These are phyloP conservation scores for human (Homo sapiens) DNA, from an alignment of 2,113 vertebrate species.

Conservation along the genomic window DNA sequence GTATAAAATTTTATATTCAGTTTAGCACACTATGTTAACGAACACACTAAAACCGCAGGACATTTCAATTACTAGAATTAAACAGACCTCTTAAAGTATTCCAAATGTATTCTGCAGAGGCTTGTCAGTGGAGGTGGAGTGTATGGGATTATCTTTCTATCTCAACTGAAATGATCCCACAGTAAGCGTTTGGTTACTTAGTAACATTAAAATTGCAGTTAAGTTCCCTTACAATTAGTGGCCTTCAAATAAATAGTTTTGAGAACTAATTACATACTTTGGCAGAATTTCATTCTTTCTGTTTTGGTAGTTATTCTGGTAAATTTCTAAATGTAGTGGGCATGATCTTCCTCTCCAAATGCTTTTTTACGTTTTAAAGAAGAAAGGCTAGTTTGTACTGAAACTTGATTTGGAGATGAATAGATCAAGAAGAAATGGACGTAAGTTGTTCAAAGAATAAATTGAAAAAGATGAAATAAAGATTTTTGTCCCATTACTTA, in stretches of 20 bases:
- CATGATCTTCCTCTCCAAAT: background rate
- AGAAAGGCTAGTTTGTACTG: background rate
- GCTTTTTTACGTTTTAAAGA: background rate
- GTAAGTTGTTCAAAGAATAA: background rate
- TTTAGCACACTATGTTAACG: constrained; percentile 28
- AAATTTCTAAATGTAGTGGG: constrained; percentile 44
- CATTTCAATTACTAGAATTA: constrained; percentile 70
- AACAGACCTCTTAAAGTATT: constrained; percentile 56
- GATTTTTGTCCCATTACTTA: background rate
- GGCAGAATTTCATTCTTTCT: constrained; percentile 55
- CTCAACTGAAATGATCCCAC: constrained; percentile 64
- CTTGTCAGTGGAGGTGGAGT: constrained; percentile 66
- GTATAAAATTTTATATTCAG: constrained; percentile 15
- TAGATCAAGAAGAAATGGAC: background rate
- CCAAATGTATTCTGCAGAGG: constrained; percentile 50
- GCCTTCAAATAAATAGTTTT: constrained; percentile 74
- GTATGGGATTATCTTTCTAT: constrained; percentile 68
- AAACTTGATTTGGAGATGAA: background rate
- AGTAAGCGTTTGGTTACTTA: constrained; percentile 76
- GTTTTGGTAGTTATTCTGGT: constrained; percentile 55
- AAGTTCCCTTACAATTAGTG: constrained; percentile 69
- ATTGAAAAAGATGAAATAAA: background rate
- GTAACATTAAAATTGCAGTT: constrained; percentile 79
- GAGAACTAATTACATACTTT: constrained; percentile 74
- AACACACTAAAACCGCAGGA: constrained; percentile 36